A percentile compares a stretch with the other conserved stretches of the same genome.
Evolutionary conservation across 2,888 invertebrate genomes (phyloP).

Genomic region (Syrphus vitripennis): DNA sequence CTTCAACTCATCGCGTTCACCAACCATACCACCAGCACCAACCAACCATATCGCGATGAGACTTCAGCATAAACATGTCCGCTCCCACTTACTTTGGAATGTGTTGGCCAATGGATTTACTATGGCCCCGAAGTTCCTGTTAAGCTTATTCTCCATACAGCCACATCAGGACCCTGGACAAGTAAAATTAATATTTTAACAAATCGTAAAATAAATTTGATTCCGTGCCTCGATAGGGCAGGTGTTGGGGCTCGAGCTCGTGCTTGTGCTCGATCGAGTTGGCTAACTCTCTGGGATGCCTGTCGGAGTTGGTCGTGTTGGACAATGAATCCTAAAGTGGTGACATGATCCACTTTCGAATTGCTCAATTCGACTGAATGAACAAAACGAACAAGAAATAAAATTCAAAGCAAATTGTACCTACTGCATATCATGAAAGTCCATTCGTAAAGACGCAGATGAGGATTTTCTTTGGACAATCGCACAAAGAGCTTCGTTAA

Average conservation of each 20-base stretch:
- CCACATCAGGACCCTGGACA: constrained; percentile 35
- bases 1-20: constrained; percentile 41
- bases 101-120: constrained; percentile 63
- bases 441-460: background rate
- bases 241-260: constrained; percentile 44
- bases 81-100: constrained; percentile 67
- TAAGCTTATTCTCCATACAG: constrained; percentile 24
- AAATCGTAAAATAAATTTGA: constrained; percentile 71
- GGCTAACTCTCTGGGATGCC: background rate
- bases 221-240: constrained; percentile 62
- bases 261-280: background rate
- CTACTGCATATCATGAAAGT: constrained; percentile 39
- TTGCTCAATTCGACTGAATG: constrained; percentile 46
- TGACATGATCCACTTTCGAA: constrained; percentile 71
- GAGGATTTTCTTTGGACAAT: background rate
- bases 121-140: constrained; percentile 40
- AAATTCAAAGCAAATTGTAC: background rate
- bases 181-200: constrained; percentile 68
- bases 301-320: background rate
- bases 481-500: constrained; percentile 13
- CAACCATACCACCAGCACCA: constrained; percentile 1
- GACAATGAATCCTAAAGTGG: constrained; percentile 55
- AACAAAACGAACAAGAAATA: background rate
- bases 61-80: constrained; percentile 71
- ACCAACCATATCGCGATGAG: constrained; percentile 68